Percentiles rank a stretch among this genome's conserved stretches.
phyloP scores from a whole-genome alignment of 2,113 vertebrate species.

The Condylura cristata region DNA sequence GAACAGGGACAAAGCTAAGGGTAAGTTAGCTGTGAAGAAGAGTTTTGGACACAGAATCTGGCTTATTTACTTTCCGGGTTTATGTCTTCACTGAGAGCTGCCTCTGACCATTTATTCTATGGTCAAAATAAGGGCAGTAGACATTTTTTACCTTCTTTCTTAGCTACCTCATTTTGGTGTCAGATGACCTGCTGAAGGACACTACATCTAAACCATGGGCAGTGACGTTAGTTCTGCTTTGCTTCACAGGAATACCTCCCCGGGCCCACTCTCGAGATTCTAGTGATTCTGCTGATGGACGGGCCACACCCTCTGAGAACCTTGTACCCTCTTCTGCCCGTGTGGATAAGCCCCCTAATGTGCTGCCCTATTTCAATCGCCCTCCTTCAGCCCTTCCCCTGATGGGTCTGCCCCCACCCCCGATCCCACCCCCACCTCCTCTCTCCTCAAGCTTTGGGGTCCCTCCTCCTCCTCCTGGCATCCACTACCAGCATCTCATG shows the following conservation, averaged over 20 bases:
- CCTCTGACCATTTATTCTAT: background rate
- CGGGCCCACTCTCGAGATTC: constrained; percentile 88
- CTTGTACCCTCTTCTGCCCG: constrained; percentile 82
- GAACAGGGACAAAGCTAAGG: background rate
- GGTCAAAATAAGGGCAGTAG: background rate
- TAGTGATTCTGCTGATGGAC: constrained; percentile 84
- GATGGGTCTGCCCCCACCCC: constrained; percentile 83
- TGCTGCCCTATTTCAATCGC: constrained; percentile 85
- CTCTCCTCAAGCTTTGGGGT: constrained; percentile 84
- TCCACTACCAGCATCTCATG: constrained; percentile 87
- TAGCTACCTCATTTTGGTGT: background rate
- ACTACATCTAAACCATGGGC: background rate
- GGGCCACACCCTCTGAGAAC: constrained; percentile 84
- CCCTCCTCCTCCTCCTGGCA: constrained; percentile 84
- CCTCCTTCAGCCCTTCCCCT: constrained; percentile 85
- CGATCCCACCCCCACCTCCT: constrained; percentile 81
- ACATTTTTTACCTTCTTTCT: background rate
- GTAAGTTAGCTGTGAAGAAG: background rate
- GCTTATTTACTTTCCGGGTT: background rate
- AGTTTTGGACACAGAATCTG: background rate
- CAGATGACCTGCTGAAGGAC: background rate
- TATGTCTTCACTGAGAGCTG: background rate
- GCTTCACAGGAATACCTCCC: constrained; percentile 89
- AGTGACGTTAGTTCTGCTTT: constrained; percentile 54
- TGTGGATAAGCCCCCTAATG: constrained; percentile 86